Evolutionary conservation across 2,888 invertebrate genomes (phyloP), one percentile per base, ranked within the genome.

Genomic region (Parthenolecanium corni): DNA sequence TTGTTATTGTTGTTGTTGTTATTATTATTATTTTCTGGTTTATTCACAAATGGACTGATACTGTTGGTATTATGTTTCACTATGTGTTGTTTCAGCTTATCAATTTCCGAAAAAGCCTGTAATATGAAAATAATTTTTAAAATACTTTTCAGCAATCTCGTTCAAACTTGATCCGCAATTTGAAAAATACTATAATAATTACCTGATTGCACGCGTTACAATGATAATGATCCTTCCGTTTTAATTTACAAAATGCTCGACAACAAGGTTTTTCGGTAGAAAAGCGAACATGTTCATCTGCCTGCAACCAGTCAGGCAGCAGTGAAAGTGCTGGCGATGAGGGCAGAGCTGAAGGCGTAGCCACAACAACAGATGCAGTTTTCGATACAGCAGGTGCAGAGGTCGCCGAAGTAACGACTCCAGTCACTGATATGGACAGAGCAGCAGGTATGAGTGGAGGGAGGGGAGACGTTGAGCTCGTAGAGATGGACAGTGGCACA

Each of bases 171-270:
- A n/a, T n/a, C n/a, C n/a, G n/a, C 9, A 5, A 14, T 16, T 16
- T 16, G 18, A 44, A 44, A 44, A 44, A 44, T 38, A 24, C 6
- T n/a, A 2, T 14, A 20, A 18, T 40, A 57, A 68, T 66, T 71
- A 78, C 78, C 74, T 86, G 87, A 73, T 86, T 85, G 74, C 88
- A 88, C 53, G 84, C 80, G 70, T 83, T 82, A 73, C 88, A 88
- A 71, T 89, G 88, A 71, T 83, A 86, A 71, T 88, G 87, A 67
- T 83, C 82, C 70, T 84, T 83, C 65, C 84, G 78, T 73, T 86
- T 87, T 67, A 87, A 76, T 72, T 87, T 88, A 74, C 88, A 88
- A 72, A 87, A 87, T 3, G 87, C 85, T 20, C 85, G 76, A 58
- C 85, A 82, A 72, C 88, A 88, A 58, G 81, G 80, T 64, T 79